These are phyloP conservation scores for Zaprionus kolodkinae DNA, from an alignment of 1,140 invertebrate species.

Conservation along the genomic window DNA sequence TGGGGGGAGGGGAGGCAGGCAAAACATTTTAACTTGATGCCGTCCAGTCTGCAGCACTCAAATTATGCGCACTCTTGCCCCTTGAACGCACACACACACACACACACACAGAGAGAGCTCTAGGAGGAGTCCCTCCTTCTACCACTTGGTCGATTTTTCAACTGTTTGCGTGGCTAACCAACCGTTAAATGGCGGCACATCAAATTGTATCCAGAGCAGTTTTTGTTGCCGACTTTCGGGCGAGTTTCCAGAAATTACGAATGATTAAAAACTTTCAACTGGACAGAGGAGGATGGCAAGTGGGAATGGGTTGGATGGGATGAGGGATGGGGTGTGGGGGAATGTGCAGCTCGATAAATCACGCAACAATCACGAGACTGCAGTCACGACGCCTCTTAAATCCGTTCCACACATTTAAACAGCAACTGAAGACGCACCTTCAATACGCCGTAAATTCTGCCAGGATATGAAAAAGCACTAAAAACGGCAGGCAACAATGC, in stretches of 20 bases:
- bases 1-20: too few relatives aligned
- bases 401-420: slow-evolving; percentile 62
- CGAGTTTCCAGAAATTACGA: slow-evolving; percentile 31
- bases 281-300: slow-evolving; percentile 41
- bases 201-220: slow-evolving; percentile 44
- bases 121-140: not conserved
- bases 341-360: slow-evolving; percentile 30
- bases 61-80: slow-evolving; percentile 35
- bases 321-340: too few relatives aligned
- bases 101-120: too few relatives aligned
- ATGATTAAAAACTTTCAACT: slow-evolving; percentile 72
- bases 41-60: slow-evolving; percentile 39
- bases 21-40: slow-evolving; percentile 34
- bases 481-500: slow-evolving; percentile 54
- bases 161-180: slow-evolving; percentile 70
- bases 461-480: slow-evolving; percentile 61
- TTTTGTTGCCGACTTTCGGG: slow-evolving; percentile 35
- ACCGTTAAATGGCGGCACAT: slow-evolving; percentile 64
- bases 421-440: slow-evolving; percentile 33
- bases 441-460: slow-evolving; percentile 51
- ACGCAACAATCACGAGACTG: slow-evolving; percentile 22
- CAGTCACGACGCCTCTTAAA: slow-evolving; percentile 32
- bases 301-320: not conserved
- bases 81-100: not conserved
- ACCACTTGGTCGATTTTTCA: slow-evolving; percentile 44